These are phyloP conservation scores for Montipora capitata DNA, from an alignment of 92 coral and sea anemone species.

Conservation along the genomic window DNA sequence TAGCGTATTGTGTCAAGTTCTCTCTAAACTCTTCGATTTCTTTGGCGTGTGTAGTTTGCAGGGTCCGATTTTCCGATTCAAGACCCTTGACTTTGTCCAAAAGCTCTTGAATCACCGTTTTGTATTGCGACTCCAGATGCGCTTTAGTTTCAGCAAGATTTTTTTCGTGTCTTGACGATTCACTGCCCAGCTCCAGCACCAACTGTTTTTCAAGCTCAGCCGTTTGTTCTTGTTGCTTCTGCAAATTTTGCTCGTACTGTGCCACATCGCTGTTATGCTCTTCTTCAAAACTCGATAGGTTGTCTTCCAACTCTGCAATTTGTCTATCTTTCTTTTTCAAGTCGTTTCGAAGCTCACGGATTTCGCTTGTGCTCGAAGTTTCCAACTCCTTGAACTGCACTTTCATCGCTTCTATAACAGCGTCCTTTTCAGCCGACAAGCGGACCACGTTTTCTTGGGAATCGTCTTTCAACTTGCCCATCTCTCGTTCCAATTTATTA, in stretches of 20 bases:
- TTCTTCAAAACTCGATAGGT: slow-evolving; percentile 89
- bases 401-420: slow-evolving; percentile 48
- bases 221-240: slow-evolving; percentile 85
- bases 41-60: slow-evolving; percentile 68
- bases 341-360: slow-evolving; percentile 65
- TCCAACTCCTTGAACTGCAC: slow-evolving; percentile 51
- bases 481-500: slow-evolving; percentile 70
- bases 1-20: slow-evolving; percentile 76
- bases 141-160: slow-evolving; percentile 64
- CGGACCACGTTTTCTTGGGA: slow-evolving; percentile 48
- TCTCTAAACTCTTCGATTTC: slow-evolving; percentile 81
- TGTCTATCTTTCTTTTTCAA: slow-evolving; percentile 76
- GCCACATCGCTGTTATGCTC: slow-evolving; percentile 87
- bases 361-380: slow-evolving; percentile 44
- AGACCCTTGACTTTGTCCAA: slow-evolving; percentile 62
- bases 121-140: slow-evolving; percentile 60
- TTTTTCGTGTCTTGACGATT: slow-evolving; percentile 82
- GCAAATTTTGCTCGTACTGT: slow-evolving; percentile 73
- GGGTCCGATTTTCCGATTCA: slow-evolving; percentile 70
- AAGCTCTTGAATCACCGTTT: slow-evolving; percentile 52
- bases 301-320: slow-evolving; percentile 88
- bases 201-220: slow-evolving; percentile 88
- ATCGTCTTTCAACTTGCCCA: slow-evolving; percentile 64
- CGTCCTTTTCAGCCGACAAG: slow-evolving; percentile 50
- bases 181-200: slow-evolving; percentile 88